Conservation (phyloP, 2,797 vertebrate species). For the Scolopax bukidnonensis region DNA sequence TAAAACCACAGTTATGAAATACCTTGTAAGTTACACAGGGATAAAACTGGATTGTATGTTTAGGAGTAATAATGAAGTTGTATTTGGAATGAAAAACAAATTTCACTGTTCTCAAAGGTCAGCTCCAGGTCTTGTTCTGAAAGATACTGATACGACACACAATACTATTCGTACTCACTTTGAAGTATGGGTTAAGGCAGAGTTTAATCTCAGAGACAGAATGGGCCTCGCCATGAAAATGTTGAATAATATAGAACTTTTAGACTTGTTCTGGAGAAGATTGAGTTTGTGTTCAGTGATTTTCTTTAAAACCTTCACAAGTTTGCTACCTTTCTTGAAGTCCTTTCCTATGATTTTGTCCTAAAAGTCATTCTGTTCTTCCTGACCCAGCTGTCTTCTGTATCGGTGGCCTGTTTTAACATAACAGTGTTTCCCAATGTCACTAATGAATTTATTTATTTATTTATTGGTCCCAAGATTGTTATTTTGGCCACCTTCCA, state of each 20-base stretch:
- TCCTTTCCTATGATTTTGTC: neutral
- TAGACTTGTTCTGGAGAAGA: neutral
- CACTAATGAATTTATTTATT: neutral
- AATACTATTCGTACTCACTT: neutral
- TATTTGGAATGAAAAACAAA: neutral
- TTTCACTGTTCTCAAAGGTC: neutral
- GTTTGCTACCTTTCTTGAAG: neutral
- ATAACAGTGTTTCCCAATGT: neutral
- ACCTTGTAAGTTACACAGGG: neutral
- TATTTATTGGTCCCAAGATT: neutral
- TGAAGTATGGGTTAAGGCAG: neutral
- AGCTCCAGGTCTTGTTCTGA: neutral
- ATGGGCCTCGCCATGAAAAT: neutral
- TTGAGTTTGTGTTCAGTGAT: neutral
- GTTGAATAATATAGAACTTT: neutral
- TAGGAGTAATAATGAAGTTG: neutral
- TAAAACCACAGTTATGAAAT: neutral
- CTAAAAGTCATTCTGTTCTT: neutral
- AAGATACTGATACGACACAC: neutral
- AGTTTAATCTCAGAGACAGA: neutral
- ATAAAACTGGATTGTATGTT: neutral
- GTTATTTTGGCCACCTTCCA: neutral
- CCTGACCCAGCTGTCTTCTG: neutral
- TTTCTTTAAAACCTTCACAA: neutral
- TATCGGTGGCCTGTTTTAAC: neutral